A percentile compares a stretch with the other conserved stretches of the same genome.
Evolutionary conservation across 2,797 vertebrate species (phyloP).

Genomic region (Balearica regulorum): DNA sequence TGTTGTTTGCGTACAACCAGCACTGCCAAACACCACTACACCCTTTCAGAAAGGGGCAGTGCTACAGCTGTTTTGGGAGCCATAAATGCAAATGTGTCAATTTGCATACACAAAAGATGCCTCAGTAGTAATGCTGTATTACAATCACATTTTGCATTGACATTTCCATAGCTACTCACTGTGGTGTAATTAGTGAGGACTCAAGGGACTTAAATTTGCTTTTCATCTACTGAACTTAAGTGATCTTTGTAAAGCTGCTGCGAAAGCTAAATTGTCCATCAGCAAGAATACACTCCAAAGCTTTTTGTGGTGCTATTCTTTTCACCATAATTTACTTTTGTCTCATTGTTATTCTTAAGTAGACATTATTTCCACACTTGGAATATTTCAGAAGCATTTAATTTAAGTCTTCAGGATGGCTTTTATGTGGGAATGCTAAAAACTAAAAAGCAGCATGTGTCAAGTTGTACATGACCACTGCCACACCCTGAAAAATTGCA

Average conservation of each 20-base stretch:
- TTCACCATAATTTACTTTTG: neutral
- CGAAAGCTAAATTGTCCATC: neutral
- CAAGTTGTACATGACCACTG: neutral
- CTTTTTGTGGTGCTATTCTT: neutral
- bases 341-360: neutral
- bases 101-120: neutral
- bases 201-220: neutral
- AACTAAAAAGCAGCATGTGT: neutral
- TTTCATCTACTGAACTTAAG: neutral
- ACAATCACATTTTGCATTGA: neutral
- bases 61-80: neutral
- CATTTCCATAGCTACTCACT: neutral
- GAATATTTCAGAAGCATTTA: conserved; percentile 6
- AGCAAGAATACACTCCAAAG: neutral
- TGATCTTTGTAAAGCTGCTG: neutral
- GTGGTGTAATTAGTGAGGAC: neutral
- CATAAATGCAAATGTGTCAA: neutral
- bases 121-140: neutral
- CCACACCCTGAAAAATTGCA: neutral
- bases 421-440: neutral
- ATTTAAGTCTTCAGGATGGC: neutral
- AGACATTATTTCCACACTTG: neutral
- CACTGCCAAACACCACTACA: neutral
- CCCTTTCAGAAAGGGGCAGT: neutral
- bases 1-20: neutral